Evolutionary conservation across 2,797 vertebrate genomes (phyloP).

Genomic region (Anguilla anguilla): DNA sequence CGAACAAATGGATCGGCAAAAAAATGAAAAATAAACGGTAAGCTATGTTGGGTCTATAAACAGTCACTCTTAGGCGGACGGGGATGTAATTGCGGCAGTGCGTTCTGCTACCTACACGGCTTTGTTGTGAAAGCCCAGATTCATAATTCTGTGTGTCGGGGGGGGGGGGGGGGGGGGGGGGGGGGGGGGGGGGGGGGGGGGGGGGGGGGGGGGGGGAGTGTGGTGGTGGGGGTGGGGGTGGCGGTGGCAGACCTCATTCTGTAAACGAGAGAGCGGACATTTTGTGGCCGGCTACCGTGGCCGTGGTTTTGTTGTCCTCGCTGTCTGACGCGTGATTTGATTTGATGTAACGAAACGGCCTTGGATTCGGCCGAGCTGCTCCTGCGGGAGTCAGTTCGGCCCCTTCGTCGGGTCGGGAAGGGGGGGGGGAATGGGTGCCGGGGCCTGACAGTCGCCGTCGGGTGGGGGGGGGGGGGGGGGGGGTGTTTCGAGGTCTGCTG

Average conservation of each 20-base stretch:
- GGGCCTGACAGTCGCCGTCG: constrained; percentile 65
- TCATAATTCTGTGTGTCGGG: constrained; percentile 39
- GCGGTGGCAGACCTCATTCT: not conserved
- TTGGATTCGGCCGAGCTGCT: constrained; percentile 49
- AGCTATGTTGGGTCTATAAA: constrained; percentile 57
- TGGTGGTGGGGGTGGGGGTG: not conserved
- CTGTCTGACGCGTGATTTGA: constrained; percentile 54
- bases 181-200: constrained; percentile 40
- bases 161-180: constrained; percentile 36
- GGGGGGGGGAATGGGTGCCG: constrained; percentile 50
- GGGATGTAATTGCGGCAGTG: constrained; percentile 71
- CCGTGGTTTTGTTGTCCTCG: constrained; percentile 33
- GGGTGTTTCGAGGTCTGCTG: constrained; percentile 43
- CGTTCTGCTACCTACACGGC: constrained; percentile 69
- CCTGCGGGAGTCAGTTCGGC: constrained; percentile 48
- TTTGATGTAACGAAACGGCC: constrained; percentile 59
- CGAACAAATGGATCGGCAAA: not conserved
- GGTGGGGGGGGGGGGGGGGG: constrained; percentile 55
- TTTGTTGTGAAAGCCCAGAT: constrained; percentile 56
- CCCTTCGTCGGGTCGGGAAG: constrained; percentile 53
- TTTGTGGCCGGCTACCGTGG: constrained; percentile 37
- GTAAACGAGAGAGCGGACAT: constrained; percentile 44
- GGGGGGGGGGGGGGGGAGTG: constrained; percentile 27
- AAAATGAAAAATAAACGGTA: not conserved
- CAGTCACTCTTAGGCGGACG: constrained; percentile 66